These are phyloP conservation scores for Trachurus trachurus DNA, from an alignment of 2,797 vertebrate genomes.

Conservation along the genomic window DNA sequence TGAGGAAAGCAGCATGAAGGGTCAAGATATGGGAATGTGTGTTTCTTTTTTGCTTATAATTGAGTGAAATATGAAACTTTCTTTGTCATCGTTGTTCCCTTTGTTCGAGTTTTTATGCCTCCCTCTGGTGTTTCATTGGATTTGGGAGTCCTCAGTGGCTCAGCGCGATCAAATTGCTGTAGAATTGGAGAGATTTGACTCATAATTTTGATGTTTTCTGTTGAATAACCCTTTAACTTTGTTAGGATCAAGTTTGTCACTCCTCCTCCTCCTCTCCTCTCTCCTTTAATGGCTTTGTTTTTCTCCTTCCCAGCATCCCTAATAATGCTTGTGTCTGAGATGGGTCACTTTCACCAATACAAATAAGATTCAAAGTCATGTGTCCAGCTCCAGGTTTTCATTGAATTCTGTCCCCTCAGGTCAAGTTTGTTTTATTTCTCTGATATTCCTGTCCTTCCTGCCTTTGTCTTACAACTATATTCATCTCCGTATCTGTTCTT, in stretches of 20 bases:
- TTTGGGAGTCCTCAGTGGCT: conserved; percentile 71
- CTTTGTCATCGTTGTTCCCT: conserved; percentile 57
- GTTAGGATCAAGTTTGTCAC: conserved; percentile 84
- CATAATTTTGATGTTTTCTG: conserved; percentile 84
- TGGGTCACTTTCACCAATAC: conserved; percentile 95
- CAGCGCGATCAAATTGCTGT: conserved; percentile 69
- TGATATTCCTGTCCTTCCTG: conserved; percentile 85
- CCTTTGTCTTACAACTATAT: conserved; percentile 75
- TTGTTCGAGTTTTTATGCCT: conserved; percentile 61
- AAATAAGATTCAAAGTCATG: conserved; percentile 97
- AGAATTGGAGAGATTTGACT: conserved; percentile 80
- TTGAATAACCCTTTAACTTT: conserved; percentile 81
- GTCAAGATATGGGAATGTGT: conserved; percentile 30
- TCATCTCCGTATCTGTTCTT: conserved; percentile 73
- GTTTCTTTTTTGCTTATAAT: conserved; percentile 50
- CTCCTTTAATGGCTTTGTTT: conserved; percentile 83
- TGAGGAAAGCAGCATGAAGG: conserved; percentile 36
- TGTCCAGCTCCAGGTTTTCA: conserved; percentile 91
- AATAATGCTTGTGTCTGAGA: conserved; percentile 91
- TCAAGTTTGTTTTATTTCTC: conserved; percentile 92
- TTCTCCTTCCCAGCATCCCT: conserved; percentile 74
- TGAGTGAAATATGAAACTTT: conserved; percentile 73
- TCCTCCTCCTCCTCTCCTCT: conserved; percentile 56
- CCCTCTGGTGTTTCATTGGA: conserved; percentile 73
- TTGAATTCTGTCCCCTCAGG: conserved; percentile 92